Percentiles rank a stretch among this genome's conserved stretches.
These are phyloP conservation scores for Antennarius striatus DNA, from an alignment of 2,113 vertebrate species.

Conservation along the genomic window DNA sequence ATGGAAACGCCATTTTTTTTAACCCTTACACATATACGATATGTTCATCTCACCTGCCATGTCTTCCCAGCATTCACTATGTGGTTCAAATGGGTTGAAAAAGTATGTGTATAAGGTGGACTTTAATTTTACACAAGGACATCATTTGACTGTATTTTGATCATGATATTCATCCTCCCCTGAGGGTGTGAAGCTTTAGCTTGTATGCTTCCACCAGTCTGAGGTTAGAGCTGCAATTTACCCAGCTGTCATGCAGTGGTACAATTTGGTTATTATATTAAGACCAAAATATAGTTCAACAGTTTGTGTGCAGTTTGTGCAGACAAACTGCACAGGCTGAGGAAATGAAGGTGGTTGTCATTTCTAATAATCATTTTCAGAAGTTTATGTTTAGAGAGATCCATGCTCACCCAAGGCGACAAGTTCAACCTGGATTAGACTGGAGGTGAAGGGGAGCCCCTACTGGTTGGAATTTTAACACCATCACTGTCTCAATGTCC, in stretches of 20 bases:
- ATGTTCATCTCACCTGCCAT: slow-evolving; percentile 35
- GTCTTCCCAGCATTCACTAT: slow-evolving; percentile 25
- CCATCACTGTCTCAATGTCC: slow-evolving; percentile 15
- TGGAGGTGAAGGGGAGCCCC: slow-evolving; percentile 65
- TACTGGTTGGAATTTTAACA: slow-evolving; percentile 53
- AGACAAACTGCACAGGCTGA: slow-evolving; percentile 34
- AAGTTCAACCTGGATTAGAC: slow-evolving; percentile 38
- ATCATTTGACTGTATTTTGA: not conserved
- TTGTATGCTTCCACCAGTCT: slow-evolving; percentile 10
- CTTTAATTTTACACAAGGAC: not conserved
- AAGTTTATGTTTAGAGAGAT: slow-evolving; percentile 53
- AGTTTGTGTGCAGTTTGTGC: not conserved
- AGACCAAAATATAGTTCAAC: slow-evolving; percentile 1
- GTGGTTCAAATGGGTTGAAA: slow-evolving; percentile 19
- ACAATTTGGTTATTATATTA: slow-evolving; percentile 38
- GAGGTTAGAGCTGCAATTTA: slow-evolving; percentile 51
- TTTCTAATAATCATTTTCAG: slow-evolving; percentile 50
- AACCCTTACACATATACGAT: slow-evolving; percentile 48
- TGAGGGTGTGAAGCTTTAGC: slow-evolving; percentile 22
- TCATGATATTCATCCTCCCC: not conserved
- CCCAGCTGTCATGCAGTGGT: slow-evolving; percentile 35
- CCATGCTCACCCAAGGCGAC: slow-evolving; percentile 44
- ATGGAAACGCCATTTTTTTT: slow-evolving; percentile 76
- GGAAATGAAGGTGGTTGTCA: slow-evolving; percentile 41
- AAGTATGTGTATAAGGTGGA: not conserved